Evolutionary conservation across 2,797 vertebrate genomes (phyloP).

Genomic region (Hafferia zeledoni): DNA sequence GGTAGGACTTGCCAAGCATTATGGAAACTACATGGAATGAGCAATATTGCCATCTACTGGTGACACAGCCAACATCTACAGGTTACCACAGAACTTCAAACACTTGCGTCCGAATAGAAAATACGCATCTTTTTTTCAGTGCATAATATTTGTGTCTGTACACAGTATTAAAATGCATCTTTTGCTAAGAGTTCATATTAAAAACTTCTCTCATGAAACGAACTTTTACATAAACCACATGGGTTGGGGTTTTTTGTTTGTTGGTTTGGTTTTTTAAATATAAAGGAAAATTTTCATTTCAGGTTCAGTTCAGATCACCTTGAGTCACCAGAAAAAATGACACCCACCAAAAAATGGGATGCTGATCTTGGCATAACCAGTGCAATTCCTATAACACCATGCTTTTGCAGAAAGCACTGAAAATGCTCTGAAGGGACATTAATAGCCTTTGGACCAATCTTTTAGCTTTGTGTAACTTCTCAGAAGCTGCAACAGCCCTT

Average conservation of each 20-base stretch:
- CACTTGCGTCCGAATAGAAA: accelerated
- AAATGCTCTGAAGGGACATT: background rate
- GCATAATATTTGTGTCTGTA: background rate
- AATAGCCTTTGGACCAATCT: background rate
- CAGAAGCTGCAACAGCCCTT: background rate
- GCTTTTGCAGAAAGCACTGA: background rate
- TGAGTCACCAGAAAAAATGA: background rate
- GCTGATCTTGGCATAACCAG: background rate
- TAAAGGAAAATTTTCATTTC: background rate
- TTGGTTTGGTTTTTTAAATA: background rate
- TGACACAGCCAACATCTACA: background rate
- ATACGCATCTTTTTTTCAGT: background rate
- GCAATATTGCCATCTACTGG: conserved; percentile 51
- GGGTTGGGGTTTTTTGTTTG: background rate
- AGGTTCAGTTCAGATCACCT: background rate
- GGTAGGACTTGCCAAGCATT: background rate
- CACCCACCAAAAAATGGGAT: background rate
- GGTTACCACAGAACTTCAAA: background rate
- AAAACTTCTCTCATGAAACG: background rate
- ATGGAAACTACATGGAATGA: background rate
- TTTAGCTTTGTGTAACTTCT: background rate
- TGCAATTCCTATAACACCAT: background rate
- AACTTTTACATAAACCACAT: background rate
- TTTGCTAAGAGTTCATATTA: background rate
- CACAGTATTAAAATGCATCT: background rate